These are phyloP conservation scores for Erethizon dorsatum DNA, from an alignment of 2,797 vertebrate genomes.

Conservation along the genomic window DNA sequence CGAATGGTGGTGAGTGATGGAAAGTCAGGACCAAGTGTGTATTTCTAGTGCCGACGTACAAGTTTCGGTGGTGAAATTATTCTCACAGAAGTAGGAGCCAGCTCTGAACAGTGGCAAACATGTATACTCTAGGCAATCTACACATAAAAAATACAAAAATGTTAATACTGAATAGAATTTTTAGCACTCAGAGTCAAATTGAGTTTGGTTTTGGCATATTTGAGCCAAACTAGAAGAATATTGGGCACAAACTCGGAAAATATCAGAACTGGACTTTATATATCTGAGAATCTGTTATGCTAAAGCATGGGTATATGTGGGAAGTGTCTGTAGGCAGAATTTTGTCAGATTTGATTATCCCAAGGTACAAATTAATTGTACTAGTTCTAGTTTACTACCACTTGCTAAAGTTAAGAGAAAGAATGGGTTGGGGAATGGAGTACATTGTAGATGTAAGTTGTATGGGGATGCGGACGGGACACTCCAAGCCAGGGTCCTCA, in stretches of 20 bases:
- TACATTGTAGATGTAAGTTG: neutral
- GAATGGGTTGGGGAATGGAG: accelerated
- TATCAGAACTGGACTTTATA: neutral
- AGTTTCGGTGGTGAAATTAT: neutral
- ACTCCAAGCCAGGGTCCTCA: neutral
- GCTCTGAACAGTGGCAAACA: neutral
- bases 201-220: neutral
- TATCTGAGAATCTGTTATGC: neutral
- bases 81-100: neutral
- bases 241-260: neutral
- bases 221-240: neutral
- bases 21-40: accelerated
- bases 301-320: neutral
- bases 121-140: neutral
- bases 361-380: neutral
- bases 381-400: neutral
- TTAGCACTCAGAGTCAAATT: neutral
- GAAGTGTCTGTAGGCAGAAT: neutral
- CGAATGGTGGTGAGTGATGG: neutral
- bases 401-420: neutral
- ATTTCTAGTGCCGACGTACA: neutral
- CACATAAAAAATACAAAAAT: neutral
- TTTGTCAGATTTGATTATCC: neutral
- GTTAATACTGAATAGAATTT: neutral
- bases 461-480: neutral